A percentile compares a stretch with the other conserved stretches of the same genome.
Evolutionary conservation across 1,140 invertebrate genomes (phyloP).

Genomic region (Halictus rubicundus): DNA sequence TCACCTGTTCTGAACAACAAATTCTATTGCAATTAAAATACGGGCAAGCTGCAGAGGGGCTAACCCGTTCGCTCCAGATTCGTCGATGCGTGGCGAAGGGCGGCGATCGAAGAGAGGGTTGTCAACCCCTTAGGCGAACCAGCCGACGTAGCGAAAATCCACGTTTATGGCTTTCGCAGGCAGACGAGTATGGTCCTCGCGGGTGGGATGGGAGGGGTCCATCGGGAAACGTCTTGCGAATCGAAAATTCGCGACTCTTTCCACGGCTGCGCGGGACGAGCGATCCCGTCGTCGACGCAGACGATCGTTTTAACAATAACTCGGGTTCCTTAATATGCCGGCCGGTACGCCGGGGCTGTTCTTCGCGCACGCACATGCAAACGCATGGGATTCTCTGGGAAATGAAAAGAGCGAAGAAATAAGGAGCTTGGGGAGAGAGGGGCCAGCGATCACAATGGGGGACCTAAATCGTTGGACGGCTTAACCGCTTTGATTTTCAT

Average conservation of each 20-base stretch:
- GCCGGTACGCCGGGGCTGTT: slow-evolving; percentile 20
- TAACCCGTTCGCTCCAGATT: not conserved
- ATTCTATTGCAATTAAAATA: no score
- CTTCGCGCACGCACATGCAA: slow-evolving; percentile 37
- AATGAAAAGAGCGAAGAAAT: slow-evolving; percentile 31
- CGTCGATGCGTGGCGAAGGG: not conserved
- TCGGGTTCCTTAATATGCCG: not conserved
- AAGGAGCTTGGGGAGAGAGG: slow-evolving; percentile 5
- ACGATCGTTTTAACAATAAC: slow-evolving; percentile 19
- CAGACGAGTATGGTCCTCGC: not conserved
- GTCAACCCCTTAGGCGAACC: slow-evolving; percentile 28
- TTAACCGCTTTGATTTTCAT: slow-evolving; percentile 44
- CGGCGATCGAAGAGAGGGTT: slow-evolving; percentile 24
- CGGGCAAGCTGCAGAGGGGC: no score
- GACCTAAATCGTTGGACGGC: slow-evolving; percentile 34
- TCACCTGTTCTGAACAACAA: no score
- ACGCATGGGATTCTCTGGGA: slow-evolving; percentile 18
- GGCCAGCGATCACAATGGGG: slow-evolving; percentile 24
- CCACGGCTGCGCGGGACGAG: no score
- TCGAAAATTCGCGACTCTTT: slow-evolving; percentile 18
- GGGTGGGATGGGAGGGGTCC: not conserved
- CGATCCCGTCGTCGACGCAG: no score
- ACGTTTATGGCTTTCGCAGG: slow-evolving; percentile 40
- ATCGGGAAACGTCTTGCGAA: slow-evolving; percentile 26
- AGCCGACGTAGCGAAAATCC: slow-evolving; percentile 36